Evolutionary conservation across 2,888 invertebrate species (phyloP).

Genomic region (Leptopilina syphax): DNA sequence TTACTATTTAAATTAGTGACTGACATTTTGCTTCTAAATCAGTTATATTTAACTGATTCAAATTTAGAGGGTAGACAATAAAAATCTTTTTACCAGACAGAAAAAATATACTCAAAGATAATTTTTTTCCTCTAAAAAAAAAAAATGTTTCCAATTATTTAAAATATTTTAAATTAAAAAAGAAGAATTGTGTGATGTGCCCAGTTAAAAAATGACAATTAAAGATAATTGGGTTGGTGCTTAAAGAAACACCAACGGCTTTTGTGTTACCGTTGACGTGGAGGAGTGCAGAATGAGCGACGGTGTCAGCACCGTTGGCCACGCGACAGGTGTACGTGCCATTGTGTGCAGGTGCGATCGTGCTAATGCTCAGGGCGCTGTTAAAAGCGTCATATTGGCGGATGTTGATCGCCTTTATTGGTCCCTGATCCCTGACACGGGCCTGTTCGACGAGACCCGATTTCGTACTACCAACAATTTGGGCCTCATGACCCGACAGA

Average conservation of each 20-base stretch:
- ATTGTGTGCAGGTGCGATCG: constrained; percentile 79
- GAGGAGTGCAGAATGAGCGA: constrained; percentile 80
- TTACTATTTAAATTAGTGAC: too few relatives aligned
- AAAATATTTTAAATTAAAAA: not conserved
- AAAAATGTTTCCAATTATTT: too few relatives aligned
- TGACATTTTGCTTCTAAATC: too few relatives aligned
- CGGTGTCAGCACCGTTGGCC: constrained; percentile 80
- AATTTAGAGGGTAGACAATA: too few relatives aligned
- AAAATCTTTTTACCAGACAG: too few relatives aligned
- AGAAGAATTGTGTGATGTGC: constrained; percentile 33
- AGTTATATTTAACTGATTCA: too few relatives aligned
- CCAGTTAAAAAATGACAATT: constrained; percentile 39
- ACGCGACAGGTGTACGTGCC: constrained; percentile 81
- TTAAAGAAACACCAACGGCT: constrained; percentile 66
- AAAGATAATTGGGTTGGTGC: constrained; percentile 53
- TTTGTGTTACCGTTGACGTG: constrained; percentile 80
- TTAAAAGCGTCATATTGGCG: constrained; percentile 81
- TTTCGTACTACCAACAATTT: constrained; percentile 56
- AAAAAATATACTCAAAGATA: too few relatives aligned
- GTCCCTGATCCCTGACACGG: constrained; percentile 46
- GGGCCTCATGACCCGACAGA: constrained; percentile 57
- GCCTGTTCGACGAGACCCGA: constrained; percentile 54
- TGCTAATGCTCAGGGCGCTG: constrained; percentile 80
- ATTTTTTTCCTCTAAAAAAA: too few relatives aligned
- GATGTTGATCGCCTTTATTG: constrained; percentile 77